phyloP scores from a whole-genome alignment of 2,888 invertebrate species.

The Cremastinae sp. region DNA sequence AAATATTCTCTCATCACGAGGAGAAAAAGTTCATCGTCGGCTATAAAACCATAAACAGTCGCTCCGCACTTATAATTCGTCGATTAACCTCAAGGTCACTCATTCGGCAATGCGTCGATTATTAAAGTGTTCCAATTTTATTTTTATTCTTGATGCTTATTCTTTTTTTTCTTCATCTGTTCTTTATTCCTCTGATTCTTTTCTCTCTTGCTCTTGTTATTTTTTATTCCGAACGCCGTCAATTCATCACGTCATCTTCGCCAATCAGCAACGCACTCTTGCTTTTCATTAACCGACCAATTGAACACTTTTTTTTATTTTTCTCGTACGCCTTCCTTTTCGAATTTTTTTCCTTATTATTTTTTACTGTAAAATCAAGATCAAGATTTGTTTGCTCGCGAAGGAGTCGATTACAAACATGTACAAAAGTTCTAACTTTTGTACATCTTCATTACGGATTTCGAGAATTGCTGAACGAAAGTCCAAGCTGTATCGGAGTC shows the following conservation, averaged over 20 bases:
- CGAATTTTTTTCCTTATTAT: too few species aligned
- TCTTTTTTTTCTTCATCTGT: too few species aligned
- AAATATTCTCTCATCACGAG: slow-evolving; percentile 13
- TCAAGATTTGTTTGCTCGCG: too few species aligned
- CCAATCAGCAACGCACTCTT: slow-evolving; percentile 2
- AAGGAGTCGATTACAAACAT: too few species aligned
- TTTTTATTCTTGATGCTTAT: too few species aligned
- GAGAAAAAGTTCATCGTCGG: neutral
- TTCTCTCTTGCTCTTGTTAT: too few species aligned
- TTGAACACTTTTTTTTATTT: neutral
- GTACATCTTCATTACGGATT: too few species aligned
- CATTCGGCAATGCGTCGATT: slow-evolving; percentile 12
- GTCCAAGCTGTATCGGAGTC: slow-evolving; percentile 13
- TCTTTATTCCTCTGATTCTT: too few species aligned
- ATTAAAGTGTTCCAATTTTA: slow-evolving; percentile 21
- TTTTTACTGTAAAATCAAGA: too few species aligned
- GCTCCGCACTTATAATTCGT: slow-evolving; percentile 12
- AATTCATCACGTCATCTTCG: slow-evolving; percentile 17
- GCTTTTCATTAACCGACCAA: slow-evolving; percentile 15
- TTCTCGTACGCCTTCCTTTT: too few species aligned
- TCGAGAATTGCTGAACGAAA: slow-evolving; percentile 29
- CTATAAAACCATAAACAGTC: neutral
- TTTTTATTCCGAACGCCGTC: slow-evolving; percentile 3
- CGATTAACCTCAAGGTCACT: slow-evolving; percentile 37
- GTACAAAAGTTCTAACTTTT: too few species aligned